Percentiles rank a stretch among this genome's conserved stretches.
Conservation (phyloP, 2,888 invertebrate genomes). For the Oxytorus armatus region DNA sequence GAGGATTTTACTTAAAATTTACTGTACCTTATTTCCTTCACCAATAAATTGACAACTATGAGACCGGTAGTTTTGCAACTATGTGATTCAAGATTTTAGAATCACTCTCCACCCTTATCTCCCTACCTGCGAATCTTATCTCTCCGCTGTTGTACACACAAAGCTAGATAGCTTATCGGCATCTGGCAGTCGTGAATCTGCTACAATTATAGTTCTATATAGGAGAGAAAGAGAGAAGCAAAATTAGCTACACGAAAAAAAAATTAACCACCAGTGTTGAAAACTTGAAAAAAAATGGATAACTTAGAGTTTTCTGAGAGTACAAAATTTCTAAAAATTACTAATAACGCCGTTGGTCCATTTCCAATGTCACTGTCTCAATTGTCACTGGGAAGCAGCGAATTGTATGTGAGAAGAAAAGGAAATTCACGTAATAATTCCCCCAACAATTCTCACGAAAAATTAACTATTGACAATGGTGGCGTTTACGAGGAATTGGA, state of each 20-base stretch:
- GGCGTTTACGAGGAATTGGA: slow-evolving; percentile 71
- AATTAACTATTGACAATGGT: slow-evolving; percentile 56
- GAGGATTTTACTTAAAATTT: slow-evolving; percentile 2
- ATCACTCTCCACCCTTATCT: slow-evolving; percentile 52
- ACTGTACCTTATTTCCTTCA: slow-evolving; percentile 5
- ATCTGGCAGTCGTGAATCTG: slow-evolving; percentile 18
- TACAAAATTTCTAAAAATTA: slow-evolving; percentile 59
- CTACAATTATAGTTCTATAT: neutral
- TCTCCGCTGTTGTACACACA: slow-evolving; percentile 45
- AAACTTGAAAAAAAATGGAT: too few species aligned
- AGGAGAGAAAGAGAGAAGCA: slow-evolving; percentile 7
- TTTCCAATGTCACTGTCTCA: slow-evolving; percentile 77
- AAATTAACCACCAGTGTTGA: neutral
- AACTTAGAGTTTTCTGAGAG: neutral
- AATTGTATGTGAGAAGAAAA: slow-evolving; percentile 79
- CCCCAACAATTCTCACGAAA: slow-evolving; percentile 36
- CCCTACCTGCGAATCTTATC: slow-evolving; percentile 52
- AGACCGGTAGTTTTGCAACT: neutral
- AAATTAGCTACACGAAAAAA: slow-evolving; percentile 21
- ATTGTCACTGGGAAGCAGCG: slow-evolving; percentile 78
- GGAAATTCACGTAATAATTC: slow-evolving; percentile 65
- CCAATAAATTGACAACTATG: slow-evolving; percentile 6
- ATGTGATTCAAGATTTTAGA: slow-evolving; percentile 25
- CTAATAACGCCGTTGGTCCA: slow-evolving; percentile 66
- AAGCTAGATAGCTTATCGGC: slow-evolving; percentile 70